phyloP scores from a whole-genome alignment of 2,888 invertebrate genomes.

The Leptura quadrifasciata region DNA sequence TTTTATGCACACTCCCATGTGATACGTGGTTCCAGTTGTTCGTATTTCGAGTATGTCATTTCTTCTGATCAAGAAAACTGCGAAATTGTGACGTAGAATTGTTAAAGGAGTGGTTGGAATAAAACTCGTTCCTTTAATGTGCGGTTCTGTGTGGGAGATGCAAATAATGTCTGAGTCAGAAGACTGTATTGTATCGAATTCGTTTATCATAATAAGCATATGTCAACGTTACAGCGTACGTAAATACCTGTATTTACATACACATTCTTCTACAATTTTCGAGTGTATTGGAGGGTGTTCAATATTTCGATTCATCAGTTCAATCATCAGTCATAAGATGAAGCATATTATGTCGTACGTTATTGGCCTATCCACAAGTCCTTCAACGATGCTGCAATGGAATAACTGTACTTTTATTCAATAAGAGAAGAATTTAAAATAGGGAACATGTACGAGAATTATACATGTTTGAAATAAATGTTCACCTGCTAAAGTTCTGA shows the following conservation, averaged over 20 bases:
- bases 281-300: too few relatives aligned
- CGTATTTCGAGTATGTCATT: background rate
- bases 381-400: too few relatives aligned
- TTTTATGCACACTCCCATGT: background rate
- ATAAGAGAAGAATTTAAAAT: too few relatives aligned
- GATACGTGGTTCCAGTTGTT: background rate
- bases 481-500: too few relatives aligned
- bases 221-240: background rate
- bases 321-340: too few relatives aligned
- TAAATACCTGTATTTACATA: background rate
- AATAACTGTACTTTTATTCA: too few relatives aligned
- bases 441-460: too few relatives aligned
- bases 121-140: constrained; percentile 8
- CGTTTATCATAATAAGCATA: background rate
- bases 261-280: too few relatives aligned
- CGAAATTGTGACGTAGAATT: constrained; percentile 8
- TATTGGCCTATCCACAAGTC: too few relatives aligned
- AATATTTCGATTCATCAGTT: too few relatives aligned
- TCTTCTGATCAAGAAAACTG: background rate
- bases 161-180: constrained; percentile 6
- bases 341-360: too few relatives aligned
- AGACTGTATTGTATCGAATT: constrained; percentile 2
- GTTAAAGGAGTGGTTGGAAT: constrained; percentile 6
- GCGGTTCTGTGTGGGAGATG: background rate
- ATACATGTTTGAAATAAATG: too few relatives aligned